Conservation (phyloP, 2,113 vertebrate species). For the Podarcis cretensis region DNA sequence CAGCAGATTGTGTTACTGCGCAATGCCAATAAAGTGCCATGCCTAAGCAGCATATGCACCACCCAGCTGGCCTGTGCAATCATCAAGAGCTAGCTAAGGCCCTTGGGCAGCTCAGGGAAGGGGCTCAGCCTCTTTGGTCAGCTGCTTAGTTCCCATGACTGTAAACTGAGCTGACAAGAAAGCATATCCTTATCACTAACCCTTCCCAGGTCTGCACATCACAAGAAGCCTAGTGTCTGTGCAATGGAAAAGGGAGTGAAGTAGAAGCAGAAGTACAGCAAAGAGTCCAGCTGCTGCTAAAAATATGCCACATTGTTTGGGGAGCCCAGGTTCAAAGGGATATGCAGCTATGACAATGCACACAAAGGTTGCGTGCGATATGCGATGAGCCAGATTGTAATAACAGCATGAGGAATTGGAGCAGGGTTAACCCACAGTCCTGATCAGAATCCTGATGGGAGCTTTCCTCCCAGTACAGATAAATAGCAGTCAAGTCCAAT, state of each 20-base stretch:
- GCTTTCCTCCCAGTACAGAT: too few species aligned
- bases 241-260: not conserved
- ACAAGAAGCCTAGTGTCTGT: not conserved
- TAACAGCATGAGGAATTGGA: too few species aligned
- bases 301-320: not conserved
- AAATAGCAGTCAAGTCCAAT: too few species aligned
- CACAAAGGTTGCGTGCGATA: too few species aligned
- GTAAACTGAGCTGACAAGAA: slow-evolving; percentile 12
- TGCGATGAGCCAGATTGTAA: too few species aligned
- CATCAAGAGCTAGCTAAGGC: not conserved
- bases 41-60: not conserved
- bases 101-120: not conserved
- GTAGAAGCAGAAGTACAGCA: not conserved
- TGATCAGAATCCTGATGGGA: too few species aligned
- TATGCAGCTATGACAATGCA: not conserved
- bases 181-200: not conserved
- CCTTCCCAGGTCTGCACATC: not conserved
- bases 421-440: too few species aligned
- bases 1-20: not conserved
- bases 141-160: slow-evolving; percentile 12
- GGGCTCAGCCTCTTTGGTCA: not conserved
- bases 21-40: slow-evolving; percentile 1
- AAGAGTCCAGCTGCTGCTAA: not conserved
- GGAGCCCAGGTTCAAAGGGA: not conserved
- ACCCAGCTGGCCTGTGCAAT: slow-evolving; percentile 19